Evolutionary conservation across 1,140 invertebrate species (phyloP), one percentile per base, ranked within the genome.

Genomic region (Kradibia gibbosae): DNA sequence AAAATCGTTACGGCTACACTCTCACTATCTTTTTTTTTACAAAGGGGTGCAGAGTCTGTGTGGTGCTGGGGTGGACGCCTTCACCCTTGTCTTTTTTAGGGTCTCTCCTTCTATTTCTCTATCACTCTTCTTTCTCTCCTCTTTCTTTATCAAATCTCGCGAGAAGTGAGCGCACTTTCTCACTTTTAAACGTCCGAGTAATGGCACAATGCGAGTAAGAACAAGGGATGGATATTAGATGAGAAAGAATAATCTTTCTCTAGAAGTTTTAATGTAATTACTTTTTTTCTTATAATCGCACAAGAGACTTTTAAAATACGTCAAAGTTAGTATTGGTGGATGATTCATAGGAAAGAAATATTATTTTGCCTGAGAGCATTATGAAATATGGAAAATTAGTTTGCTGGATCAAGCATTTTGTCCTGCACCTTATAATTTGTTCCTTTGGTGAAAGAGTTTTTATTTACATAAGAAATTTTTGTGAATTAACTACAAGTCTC

Each of bases 1-100:
- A 90, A 89, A 89, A 89, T 89, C 88, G 88, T 90, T 89, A 89
- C 84, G 87, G 88, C 86, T 86, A 73, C 36, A 85, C 86, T 34
- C 39, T 77, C 48, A n/a, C n/a, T 77, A 31, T 42, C 74, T 31
- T 73, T 88, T 89, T 89, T 88, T 88, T 86, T 85, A 82, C 82
- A 72, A 72, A 83, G 81, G 79, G 85, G 84, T 50, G 45, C 45
- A 72, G 70, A 72, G 42, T 45, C 70, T 45, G 39, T 22, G 39
- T 42, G 67, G 10, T 28, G 45, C 86, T 84, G 84, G 80, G 87
- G 88, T 83, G 87, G 85, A 84, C 83, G 86, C 85, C 73, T 81
- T 81, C 83, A 82, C 84, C 85, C 85, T 86, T 65, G 45, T 39
- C 83, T 39, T 85, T 86, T 65, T 85, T 84, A 85, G 65, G 39